Evolutionary conservation across 1,140 invertebrate species (phyloP), one percentile per base, ranked within the genome.

Genomic region (Neodiprion virginianus): DNA sequence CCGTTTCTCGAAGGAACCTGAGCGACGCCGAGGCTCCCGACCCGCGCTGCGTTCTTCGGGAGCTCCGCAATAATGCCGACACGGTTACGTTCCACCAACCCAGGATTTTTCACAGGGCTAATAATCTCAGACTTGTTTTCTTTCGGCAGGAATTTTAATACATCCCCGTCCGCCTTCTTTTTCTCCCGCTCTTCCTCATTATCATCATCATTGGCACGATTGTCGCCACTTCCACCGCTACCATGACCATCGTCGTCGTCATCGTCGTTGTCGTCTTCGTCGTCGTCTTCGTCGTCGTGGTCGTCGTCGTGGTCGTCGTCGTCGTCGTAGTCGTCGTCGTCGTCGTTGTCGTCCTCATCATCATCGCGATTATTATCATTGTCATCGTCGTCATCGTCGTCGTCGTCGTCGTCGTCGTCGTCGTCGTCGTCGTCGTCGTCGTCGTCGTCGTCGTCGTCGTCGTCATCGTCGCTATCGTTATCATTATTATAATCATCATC

Each of bases 271-370:
- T 68, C 67, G 1, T 28, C n/a, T 0, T 68, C 67, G n/a, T 28
- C 67, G 17, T 68, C 1, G 67, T 68, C 67, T 1, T 68, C 67
- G n/a, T 28, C 67, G 10, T 68, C 28, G n/a, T 21, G 0, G 23
- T 75, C 40, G 74, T 0, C 23, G 71, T n/a, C 40, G 4, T 61
- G 1, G 1, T 61, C n/a, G 53, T 61, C 53, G 67, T 65, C 66
- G n/a, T 67, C 50, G 28, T 79, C 74, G 50, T 74, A 73, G 74
- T 78, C 73, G 67, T 75, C 23, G 67, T 76, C 61, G 71, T 76
- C 76, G 69, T 78, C 61, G 49, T 71, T 50, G 47, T 75, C 74
- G 66, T 78, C 73, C 71, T 79, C 66, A 68, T 78, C 73, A 48
- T 76, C 75, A 76, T 83, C 61, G 48, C 76, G 9, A 14, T 53